Base-by-base conservation (phyloP, 2,888 invertebrate species). In the Amphiduros pacificus region DNA sequence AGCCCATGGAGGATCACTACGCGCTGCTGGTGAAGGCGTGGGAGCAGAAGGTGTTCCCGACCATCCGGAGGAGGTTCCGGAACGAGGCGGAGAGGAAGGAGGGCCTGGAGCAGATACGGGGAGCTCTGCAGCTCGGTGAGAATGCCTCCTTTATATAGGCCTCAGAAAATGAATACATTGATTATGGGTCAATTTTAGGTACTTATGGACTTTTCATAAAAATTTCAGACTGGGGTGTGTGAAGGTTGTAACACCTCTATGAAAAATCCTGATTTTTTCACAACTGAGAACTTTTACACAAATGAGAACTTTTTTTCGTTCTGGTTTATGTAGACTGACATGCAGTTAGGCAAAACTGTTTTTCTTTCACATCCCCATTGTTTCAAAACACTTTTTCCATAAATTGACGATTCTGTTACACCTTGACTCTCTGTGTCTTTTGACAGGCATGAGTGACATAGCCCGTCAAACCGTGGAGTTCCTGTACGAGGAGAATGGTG, bases 401-500 rank as follows among this genome's bases (percentile, higher is more conserved):
- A n/a, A n/a, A n/a, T n/a, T n/a, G n/a, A n/a, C n/a, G n/a, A n/a
- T n/a, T n/a, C n/a, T n/a, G n/a, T n/a, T n/a, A n/a, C n/a, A n/a
- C n/a, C n/a, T n/a, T n/a, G n/a, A n/a, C n/a, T n/a, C n/a, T n/a
- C n/a, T n/a, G n/a, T n/a, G n/a, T n/a, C n/a, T n/a, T n/a, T n/a
- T n/a, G n/a, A 11, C 51, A 76, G 82, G 82, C 32, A 82, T 83
- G 82, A 78, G 78, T 22, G 82, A 82, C 61, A 83, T 83, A 61
- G 82, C 82, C 0, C 67, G 82, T 58, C 82, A 83, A 69, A 83
- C 82, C 1, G 82, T 83, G 3, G 82, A 83, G 63, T 82, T 81
- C 66, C 71, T 83, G 31, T 83, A 83, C 69, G 82, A 83, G 64
- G 82, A 83, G 62, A 81, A 80, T 68, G 82, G 82, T 5, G 82